Conservation (phyloP, 1,140 invertebrate genomes). For the Babylonia areolata region DNA sequence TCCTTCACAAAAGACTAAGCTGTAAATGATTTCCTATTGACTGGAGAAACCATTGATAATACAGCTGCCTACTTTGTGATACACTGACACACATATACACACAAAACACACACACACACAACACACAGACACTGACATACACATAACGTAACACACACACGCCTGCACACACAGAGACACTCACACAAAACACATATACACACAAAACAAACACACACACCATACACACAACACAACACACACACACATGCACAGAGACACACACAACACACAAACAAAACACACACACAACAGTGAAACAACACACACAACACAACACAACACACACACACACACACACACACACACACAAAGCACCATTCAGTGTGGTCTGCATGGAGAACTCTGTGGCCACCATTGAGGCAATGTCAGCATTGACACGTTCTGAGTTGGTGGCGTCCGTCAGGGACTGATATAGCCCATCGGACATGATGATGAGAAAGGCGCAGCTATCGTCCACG, state of each 20-base stretch:
- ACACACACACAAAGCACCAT: constrained; percentile 49
- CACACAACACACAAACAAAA: neutral
- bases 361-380: constrained; percentile 86
- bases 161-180: too few species aligned
- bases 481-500: constrained; percentile 87
- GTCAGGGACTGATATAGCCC: constrained; percentile 89
- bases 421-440: constrained; percentile 84
- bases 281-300: too few species aligned
- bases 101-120: neutral
- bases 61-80: too few species aligned
- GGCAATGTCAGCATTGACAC: constrained; percentile 71
- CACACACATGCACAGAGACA: neutral
- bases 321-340: constrained; percentile 1
- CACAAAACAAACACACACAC: neutral
- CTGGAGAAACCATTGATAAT: too few species aligned
- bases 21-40: too few species aligned
- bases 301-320: neutral
- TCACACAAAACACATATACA: neutral
- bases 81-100: neutral
- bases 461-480: constrained; percentile 89
- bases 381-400: constrained; percentile 81
- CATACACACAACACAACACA: neutral
- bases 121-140: constrained; percentile 1
- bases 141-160: neutral
- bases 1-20: too few species aligned